These are phyloP conservation scores for Conistra vaccinii DNA, from an alignment of 2,888 invertebrate genomes.

Conservation along the genomic window DNA sequence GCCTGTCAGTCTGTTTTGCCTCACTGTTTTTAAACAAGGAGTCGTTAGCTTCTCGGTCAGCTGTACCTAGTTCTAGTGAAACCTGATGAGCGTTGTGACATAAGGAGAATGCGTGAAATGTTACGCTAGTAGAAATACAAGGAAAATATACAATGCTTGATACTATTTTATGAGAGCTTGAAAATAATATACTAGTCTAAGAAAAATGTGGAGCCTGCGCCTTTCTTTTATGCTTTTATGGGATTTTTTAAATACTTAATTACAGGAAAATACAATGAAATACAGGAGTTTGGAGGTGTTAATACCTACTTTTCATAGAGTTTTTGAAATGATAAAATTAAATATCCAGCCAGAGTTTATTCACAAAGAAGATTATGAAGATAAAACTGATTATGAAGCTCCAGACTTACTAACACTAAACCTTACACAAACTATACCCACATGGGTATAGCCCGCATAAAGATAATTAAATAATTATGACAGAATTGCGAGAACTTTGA, in stretches of 20 bases:
- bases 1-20: slow-evolving; percentile 36
- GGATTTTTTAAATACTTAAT: too few relatives aligned
- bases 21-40: slow-evolving; percentile 24
- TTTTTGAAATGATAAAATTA: background rate
- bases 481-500: slow-evolving; percentile 32
- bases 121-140: slow-evolving; percentile 27
- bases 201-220: background rate
- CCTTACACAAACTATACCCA: slow-evolving; percentile 24
- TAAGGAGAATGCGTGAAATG: slow-evolving; percentile 45
- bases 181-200: slow-evolving; percentile 24
- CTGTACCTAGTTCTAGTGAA: slow-evolving; percentile 62
- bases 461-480: slow-evolving; percentile 24
- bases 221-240: background rate
- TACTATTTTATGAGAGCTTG: slow-evolving; percentile 3
- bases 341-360: slow-evolving; percentile 1
- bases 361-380: slow-evolving; percentile 1
- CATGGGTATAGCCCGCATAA: slow-evolving; percentile 19
- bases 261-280: too few relatives aligned
- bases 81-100: slow-evolving; percentile 63
- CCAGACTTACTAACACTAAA: slow-evolving; percentile 13
- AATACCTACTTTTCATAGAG: background rate
- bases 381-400: slow-evolving; percentile 19
- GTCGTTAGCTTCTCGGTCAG: slow-evolving; percentile 48
- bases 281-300: slow-evolving; percentile 1
- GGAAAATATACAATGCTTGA: slow-evolving; percentile 23